Evolutionary conservation across 1,140 invertebrate genomes (phyloP), one percentile per base, ranked within the genome.

Genomic region (Aporrectodea caliginosa): DNA sequence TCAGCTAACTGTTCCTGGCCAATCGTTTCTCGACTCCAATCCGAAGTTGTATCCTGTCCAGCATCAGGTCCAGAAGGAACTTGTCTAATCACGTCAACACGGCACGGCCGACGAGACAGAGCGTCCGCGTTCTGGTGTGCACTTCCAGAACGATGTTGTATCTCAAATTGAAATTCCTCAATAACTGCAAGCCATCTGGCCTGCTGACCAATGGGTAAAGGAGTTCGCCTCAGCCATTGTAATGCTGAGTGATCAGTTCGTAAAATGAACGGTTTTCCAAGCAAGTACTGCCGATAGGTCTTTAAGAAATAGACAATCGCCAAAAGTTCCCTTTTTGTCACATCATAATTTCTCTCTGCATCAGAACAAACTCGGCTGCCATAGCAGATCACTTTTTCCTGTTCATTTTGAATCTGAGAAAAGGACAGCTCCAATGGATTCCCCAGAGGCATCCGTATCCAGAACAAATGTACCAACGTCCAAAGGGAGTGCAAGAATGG

Each of bases 381-480:
- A 76, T 82, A 79, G 16, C 27, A 33, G 30, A 83, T 78, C 27
- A 81, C 82, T 43, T 77, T 75, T 69, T 82, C 82, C 22, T 69
- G 78, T 12, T 83, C 83, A 58, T 84, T 81, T n/a, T 84, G 79
- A 2, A 83, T 79, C 82, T 90, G 88, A 22, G 84, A 83, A n/a
- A 90, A 73, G 75, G 2, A 88, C 85, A 34, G 85, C 88, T 12
- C 86, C 87, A 58, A 89, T 82, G n/a, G 86, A 86, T 80, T 83
- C 81, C 12, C 86, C 84, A 70, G 84, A 86, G 31, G 88, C 88
- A 83, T 90, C 90, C 0, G 87, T 88, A 69, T 88, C 85, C 1
- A 89, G 80, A 1, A 86, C 86, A 69, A 88, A 88, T 0, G 81
- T 82, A 81, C 86, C 80, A 1, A 69, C 75, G 43, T 84, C 84